Percentiles rank a stretch among this genome's conserved stretches.
Evolutionary conservation across 2,888 invertebrate species (phyloP).

Genomic region (Lampropteryx suffumata): DNA sequence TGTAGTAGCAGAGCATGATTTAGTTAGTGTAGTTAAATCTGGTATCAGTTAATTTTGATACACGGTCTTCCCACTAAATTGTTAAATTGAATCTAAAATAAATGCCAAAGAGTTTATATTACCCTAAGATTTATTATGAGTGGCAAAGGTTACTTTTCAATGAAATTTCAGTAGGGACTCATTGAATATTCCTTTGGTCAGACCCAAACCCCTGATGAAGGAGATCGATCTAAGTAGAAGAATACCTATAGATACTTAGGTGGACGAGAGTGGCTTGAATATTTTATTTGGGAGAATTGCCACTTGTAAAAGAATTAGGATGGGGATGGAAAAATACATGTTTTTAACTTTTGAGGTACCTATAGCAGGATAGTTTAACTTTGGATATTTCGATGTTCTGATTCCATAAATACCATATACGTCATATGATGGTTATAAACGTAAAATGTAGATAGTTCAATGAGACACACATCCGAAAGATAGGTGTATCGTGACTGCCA

Average conservation of each 20-base stretch:
- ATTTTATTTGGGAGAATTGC: conserved; percentile 5
- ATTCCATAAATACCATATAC: no score
- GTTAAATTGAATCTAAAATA: neutral
- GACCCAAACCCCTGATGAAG: conserved; percentile 9
- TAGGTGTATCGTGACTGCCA: no score
- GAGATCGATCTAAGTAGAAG: conserved; percentile 10
- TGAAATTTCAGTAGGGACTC: conserved; percentile 11
- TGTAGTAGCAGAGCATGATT: no score
- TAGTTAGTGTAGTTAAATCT: no score
- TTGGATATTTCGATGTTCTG: no score
- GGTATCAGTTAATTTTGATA: no score
- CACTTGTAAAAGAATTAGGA: neutral
- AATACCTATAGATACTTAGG: conserved; percentile 5
- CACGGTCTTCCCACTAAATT: no score
- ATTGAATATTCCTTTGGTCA: conserved; percentile 26
- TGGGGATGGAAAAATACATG: neutral
- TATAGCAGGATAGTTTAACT: no score
- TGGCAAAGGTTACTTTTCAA: conserved; percentile 8
- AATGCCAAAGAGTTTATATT: neutral
- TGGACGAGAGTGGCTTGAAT: conserved; percentile 6
- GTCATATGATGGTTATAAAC: no score
- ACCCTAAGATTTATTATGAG: neutral
- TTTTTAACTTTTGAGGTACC: no score
- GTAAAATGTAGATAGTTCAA: no score
- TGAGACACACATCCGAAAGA: no score